phyloP scores from a whole-genome alignment of 2,797 vertebrate genomes.

The Phataginus tricuspis region DNA sequence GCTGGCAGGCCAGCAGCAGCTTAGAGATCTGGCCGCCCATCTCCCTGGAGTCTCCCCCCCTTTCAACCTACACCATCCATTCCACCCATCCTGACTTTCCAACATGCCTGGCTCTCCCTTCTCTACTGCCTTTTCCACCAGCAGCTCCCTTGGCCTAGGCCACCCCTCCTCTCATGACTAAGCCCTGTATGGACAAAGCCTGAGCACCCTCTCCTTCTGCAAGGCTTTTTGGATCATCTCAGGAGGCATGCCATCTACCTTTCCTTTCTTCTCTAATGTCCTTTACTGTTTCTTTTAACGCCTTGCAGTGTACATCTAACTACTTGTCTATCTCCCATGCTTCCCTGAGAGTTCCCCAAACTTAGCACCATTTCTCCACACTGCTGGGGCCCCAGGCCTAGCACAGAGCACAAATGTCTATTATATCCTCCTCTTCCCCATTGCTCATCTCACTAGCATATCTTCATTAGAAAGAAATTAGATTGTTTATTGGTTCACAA shows the following conservation, averaged over 20 bases:
- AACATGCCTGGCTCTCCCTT: neutral
- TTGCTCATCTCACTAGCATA: neutral
- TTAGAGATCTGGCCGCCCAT: neutral
- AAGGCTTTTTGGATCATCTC: neutral
- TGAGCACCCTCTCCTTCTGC: neutral
- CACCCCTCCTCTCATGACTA: neutral
- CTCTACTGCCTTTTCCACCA: neutral
- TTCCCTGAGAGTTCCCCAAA: neutral
- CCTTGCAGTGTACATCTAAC: neutral
- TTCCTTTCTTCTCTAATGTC: neutral
- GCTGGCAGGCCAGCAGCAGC: rapidly evolving
- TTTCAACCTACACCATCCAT: neutral
- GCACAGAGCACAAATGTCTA: neutral
- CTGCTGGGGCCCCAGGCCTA: neutral
- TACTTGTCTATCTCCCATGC: neutral
- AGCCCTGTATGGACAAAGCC: neutral
- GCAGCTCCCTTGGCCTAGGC: neutral
- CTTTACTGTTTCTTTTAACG: neutral
- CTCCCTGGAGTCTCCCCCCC: neutral
- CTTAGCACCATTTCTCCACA: neutral
- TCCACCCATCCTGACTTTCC: neutral
- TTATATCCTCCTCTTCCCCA: neutral
- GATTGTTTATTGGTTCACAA: neutral
- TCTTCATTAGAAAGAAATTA: constrained; percentile 3
- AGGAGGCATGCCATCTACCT: neutral